phyloP scores from a whole-genome alignment of 1,140 invertebrate species.

The Zaprionus camerounensis region DNA sequence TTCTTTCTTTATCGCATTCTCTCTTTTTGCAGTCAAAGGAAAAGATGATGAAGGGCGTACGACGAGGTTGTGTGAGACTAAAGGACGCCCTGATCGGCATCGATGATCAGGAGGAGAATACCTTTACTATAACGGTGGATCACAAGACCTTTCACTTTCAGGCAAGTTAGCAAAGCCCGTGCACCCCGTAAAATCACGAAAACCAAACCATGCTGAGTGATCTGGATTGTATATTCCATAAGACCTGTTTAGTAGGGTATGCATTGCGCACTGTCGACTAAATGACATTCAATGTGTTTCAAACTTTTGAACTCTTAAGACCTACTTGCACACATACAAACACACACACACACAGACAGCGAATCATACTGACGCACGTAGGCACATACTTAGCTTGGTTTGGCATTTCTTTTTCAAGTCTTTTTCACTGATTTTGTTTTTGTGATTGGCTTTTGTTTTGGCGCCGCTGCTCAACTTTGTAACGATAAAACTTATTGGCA shows the following conservation, averaged over 20 bases:
- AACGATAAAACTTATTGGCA: slow-evolving; percentile 76
- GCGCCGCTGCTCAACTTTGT: slow-evolving; percentile 37
- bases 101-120: slow-evolving; percentile 99
- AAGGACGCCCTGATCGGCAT: slow-evolving; percentile 98
- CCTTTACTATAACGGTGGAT: slow-evolving; percentile 99
- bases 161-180: slow-evolving; percentile 73
- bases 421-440: slow-evolving; percentile 42
- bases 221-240: not conserved
- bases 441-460: slow-evolving; percentile 39
- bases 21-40: slow-evolving; percentile 94
- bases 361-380: not conserved
- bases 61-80: slow-evolving; percentile 96
- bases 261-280: not conserved
- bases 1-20: slow-evolving; percentile 16
- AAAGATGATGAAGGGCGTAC: slow-evolving; percentile 98
- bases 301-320: slow-evolving; percentile 26
- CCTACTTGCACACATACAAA: not conserved
- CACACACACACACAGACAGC: not conserved
- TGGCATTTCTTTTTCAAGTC: slow-evolving; percentile 4
- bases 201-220: not conserved
- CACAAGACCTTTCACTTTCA: slow-evolving; percentile 99
- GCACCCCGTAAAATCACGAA: not conserved
- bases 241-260: not conserved
- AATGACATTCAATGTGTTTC: not conserved
- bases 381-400: not conserved